A percentile compares a stretch with the other conserved stretches of the same genome.
phyloP scores from a whole-genome alignment of 2,113 vertebrate species.

The Ramphastos sulfuratus region DNA sequence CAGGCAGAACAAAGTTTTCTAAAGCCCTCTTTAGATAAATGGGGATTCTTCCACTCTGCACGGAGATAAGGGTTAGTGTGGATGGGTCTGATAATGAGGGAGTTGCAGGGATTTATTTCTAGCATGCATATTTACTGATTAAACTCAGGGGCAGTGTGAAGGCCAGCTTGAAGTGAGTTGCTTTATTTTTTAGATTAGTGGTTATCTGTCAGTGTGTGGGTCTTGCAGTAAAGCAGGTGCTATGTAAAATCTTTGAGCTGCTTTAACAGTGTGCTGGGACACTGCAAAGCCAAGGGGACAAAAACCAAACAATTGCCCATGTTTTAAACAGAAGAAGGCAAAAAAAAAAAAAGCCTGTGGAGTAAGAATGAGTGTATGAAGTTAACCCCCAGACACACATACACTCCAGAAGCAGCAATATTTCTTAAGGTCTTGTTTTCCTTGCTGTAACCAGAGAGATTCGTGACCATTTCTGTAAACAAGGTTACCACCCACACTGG shows the following conservation, averaged over 20 bases:
- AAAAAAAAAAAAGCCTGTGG: not conserved
- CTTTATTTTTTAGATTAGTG: not conserved
- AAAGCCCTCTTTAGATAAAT: not conserved
- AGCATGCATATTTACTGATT: not conserved
- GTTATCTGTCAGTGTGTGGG: not conserved
- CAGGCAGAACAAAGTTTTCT: not conserved
- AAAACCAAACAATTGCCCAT: not conserved
- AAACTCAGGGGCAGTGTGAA: not conserved
- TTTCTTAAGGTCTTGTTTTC: not conserved
- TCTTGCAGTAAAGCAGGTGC: not conserved
- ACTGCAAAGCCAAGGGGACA: not conserved
- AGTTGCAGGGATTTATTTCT: conserved; percentile 40
- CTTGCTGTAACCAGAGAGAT: not conserved
- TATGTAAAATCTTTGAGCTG: not conserved
- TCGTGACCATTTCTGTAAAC: not conserved
- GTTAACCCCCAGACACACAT: too few species aligned
- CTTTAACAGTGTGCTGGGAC: fast-evolving
- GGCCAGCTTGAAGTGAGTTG: not conserved
- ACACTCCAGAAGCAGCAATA: not conserved
- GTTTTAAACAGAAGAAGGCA: not conserved
- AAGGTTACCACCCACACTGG: not conserved
- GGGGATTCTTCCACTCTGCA: not conserved
- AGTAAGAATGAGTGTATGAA: not conserved
- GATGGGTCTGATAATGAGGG: not conserved
- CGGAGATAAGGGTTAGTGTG: not conserved